phyloP scores from a whole-genome alignment of 2,113 vertebrate species.

The Neodontobutis hainanensis region DNA sequence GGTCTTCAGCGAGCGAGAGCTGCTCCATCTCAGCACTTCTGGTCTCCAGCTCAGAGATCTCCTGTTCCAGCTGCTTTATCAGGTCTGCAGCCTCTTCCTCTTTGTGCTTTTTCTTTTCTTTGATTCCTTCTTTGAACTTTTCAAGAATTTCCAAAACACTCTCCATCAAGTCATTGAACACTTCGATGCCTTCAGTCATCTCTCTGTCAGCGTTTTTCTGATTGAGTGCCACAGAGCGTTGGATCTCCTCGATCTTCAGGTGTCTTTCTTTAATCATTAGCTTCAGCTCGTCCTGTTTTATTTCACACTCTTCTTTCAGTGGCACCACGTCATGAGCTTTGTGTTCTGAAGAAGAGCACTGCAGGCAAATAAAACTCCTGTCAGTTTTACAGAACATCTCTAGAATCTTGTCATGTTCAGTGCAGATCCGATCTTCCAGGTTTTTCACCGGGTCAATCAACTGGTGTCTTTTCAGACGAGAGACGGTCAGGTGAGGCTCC shows the following conservation, averaged over 20 bases:
- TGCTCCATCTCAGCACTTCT: conserved; percentile 2
- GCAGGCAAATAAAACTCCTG: not conserved
- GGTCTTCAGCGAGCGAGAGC: not conserved
- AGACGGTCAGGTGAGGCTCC: not conserved
- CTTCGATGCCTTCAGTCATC: not conserved
- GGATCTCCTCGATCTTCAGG: conserved; percentile 37
- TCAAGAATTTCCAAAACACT: not conserved
- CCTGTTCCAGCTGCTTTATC: conserved; percentile 37
- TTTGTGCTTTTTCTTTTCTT: conserved; percentile 4
- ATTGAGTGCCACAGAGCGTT: conserved; percentile 19
- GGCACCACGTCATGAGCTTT: not conserved
- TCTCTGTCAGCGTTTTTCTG: conserved; percentile 32
- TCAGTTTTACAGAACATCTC: conserved; percentile 2
- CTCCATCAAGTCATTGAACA: not conserved
- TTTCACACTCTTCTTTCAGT: conserved; percentile 11
- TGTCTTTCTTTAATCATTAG: conserved; percentile 33
- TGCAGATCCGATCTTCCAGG: not conserved
- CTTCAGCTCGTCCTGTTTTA: not conserved
- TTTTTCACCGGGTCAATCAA: not conserved
- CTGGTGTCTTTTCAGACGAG: conserved; percentile 1
- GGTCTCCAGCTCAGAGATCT: conserved; percentile 32
- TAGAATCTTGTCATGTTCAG: not conserved
- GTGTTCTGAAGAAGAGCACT: not conserved
- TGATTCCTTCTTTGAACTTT: not conserved
- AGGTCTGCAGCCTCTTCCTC: conserved; percentile 1